These are phyloP conservation scores for Pocillopora meandrina DNA, from an alignment of 92 coral and sea anemone genomes.

Conservation along the genomic window DNA sequence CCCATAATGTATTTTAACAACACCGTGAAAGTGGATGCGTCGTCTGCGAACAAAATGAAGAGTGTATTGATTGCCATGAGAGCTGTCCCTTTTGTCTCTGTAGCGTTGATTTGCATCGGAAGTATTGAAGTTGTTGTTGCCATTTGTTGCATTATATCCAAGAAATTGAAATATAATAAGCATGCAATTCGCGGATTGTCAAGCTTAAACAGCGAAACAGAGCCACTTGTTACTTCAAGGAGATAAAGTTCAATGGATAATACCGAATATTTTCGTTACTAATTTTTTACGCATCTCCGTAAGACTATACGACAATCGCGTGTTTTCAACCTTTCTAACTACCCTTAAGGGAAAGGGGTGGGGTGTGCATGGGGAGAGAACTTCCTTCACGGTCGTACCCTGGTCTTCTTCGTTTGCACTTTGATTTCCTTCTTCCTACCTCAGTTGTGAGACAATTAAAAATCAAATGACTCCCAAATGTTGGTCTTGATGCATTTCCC, in stretches of 20 bases:
- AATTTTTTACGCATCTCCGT: too few relatives aligned
- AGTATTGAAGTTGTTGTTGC: constrained; percentile 9
- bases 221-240: constrained; percentile 1
- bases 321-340: too few relatives aligned
- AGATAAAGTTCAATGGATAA: neutral
- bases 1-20: constrained; percentile 82
- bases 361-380: too few relatives aligned
- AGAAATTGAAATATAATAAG: neutral
- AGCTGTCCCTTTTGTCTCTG: constrained; percentile 44
- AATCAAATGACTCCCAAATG: too few relatives aligned
- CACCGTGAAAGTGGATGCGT: constrained; percentile 66
- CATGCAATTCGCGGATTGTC: neutral
- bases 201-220: neutral
- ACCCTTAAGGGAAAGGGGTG: too few relatives aligned
- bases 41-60: constrained; percentile 56
- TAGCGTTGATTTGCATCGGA: constrained; percentile 54
- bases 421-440: too few relatives aligned
- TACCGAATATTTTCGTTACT: too few relatives aligned
- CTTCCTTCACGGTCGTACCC: too few relatives aligned
- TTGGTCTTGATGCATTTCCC: too few relatives aligned
- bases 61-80: constrained; percentile 47
- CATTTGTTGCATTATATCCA: constrained; percentile 1
- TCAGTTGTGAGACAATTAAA: too few relatives aligned
- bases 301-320: too few relatives aligned
- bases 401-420: too few relatives aligned